These are phyloP conservation scores for Drosophila siamana DNA, from an alignment of 2,888 invertebrate genomes.

Conservation along the genomic window DNA sequence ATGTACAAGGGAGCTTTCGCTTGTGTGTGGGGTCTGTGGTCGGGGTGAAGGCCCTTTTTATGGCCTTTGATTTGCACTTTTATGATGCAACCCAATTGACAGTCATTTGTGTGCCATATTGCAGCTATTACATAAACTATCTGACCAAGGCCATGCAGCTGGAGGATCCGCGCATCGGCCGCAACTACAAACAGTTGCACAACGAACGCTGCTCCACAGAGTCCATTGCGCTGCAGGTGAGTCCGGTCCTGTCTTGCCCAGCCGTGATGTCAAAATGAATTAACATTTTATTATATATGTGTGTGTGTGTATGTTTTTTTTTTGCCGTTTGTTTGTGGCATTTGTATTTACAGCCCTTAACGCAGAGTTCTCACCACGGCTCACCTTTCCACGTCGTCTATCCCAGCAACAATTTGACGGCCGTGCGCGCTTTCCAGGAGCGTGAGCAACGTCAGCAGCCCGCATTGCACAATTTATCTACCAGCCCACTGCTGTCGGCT, in stretches of 20 bases:
- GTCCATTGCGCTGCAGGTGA: conserved; percentile 89
- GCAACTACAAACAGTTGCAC: conserved; percentile 86
- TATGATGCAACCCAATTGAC: conserved; percentile 44
- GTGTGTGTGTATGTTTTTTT: not conserved
- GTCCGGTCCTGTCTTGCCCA: conserved; percentile 6
- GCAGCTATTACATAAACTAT: conserved; percentile 92
- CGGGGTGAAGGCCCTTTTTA: conserved; percentile 42
- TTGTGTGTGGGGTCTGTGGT: conserved; percentile 1
- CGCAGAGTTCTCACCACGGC: conserved; percentile 84
- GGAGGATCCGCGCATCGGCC: conserved; percentile 90
- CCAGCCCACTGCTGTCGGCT: conserved; percentile 84
- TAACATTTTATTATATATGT: not conserved
- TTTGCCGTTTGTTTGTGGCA: not conserved
- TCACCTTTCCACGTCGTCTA: conserved; percentile 92
- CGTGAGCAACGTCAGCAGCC: conserved; percentile 82
- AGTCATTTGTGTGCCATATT: conserved; percentile 42
- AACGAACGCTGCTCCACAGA: conserved; percentile 87
- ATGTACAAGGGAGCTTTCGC: conserved; percentile 27
- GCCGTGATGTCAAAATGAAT: not conserved
- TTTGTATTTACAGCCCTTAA: conserved; percentile 59
- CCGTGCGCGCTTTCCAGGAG: conserved; percentile 87
- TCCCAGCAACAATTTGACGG: conserved; percentile 88
- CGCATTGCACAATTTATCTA: conserved; percentile 83
- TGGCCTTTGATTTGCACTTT: conserved; percentile 66
- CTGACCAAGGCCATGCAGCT: conserved; percentile 90